These are phyloP conservation scores for Ophonus ardosiacus DNA, from an alignment of 2,888 invertebrate species.

Conservation along the genomic window DNA sequence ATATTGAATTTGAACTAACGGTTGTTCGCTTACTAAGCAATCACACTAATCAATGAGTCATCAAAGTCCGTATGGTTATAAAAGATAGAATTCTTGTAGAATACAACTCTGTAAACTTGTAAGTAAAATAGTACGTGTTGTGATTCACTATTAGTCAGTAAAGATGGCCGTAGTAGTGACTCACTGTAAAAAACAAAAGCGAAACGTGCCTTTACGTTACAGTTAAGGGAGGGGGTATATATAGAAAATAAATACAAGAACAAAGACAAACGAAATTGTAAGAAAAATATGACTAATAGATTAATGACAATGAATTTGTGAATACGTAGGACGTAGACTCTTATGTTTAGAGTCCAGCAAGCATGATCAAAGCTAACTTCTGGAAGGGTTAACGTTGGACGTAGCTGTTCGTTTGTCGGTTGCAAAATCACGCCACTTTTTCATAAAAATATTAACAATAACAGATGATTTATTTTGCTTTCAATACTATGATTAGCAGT, in stretches of 20 bases:
- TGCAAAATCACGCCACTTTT: too few species aligned
- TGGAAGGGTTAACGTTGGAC: not conserved
- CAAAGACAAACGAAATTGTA: not conserved
- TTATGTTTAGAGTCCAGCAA: not conserved
- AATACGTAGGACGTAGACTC: not conserved
- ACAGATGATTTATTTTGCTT: too few species aligned
- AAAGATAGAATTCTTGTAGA: not conserved
- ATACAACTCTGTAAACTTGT: slow-evolving; percentile 24
- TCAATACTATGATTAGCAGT: too few species aligned
- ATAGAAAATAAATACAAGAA: not conserved
- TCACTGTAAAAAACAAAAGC: slow-evolving; percentile 44
- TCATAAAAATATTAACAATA: too few species aligned
- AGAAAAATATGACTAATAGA: not conserved
- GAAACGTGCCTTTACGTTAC: not conserved
- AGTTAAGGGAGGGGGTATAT: not conserved
- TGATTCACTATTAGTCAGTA: slow-evolving; percentile 47
- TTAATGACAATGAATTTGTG: not conserved
- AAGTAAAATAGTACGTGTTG: slow-evolving; percentile 41
- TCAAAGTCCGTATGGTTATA: not conserved
- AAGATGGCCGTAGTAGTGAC: slow-evolving; percentile 46
- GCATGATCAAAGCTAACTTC: not conserved
- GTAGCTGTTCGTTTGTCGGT: too few species aligned
- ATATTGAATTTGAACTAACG: too few species aligned
- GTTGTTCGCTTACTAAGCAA: not conserved
- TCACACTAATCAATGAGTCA: not conserved